Evolutionary conservation across 2,797 vertebrate genomes (phyloP).

Genomic region (Lepilemur septentrionalis): DNA sequence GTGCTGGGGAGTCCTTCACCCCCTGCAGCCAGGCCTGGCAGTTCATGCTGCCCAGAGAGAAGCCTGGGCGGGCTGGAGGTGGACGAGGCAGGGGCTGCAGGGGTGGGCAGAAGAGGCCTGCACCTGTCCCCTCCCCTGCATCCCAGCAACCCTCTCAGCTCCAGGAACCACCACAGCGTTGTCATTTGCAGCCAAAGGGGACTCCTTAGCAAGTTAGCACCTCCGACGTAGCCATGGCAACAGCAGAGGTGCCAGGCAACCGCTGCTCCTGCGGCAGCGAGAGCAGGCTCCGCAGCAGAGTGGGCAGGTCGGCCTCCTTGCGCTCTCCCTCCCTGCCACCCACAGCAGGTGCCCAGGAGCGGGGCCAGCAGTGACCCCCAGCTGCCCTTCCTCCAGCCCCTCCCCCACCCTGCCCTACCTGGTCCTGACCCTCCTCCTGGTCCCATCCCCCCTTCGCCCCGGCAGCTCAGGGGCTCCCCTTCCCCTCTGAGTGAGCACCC

Average conservation of each 20-base stretch:
- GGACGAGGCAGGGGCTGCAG: not conserved
- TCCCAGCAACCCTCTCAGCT: not conserved
- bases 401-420: not conserved
- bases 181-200: slow-evolving; percentile 82
- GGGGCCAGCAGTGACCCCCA: not conserved
- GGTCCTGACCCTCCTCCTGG: not conserved
- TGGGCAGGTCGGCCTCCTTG: not conserved
- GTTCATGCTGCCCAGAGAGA: not conserved
- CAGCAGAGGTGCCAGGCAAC: slow-evolving; percentile 85
- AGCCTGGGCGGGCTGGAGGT: too few relatives aligned
- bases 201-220: slow-evolving; percentile 87
- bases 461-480: not conserved
- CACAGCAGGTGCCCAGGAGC: not conserved
- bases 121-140: not conserved
- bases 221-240: slow-evolving; percentile 85
- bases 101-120: not conserved
- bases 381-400: not conserved
- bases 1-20: not conserved
- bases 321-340: not conserved
- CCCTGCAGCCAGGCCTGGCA: not conserved
- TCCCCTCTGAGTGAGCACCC: not conserved
- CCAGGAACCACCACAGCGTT: slow-evolving; percentile 75
- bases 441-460: not conserved
- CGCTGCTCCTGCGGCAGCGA: slow-evolving; percentile 60
- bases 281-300: not conserved